These are phyloP conservation scores for Lepidurus couesii DNA, from an alignment of 1,140 invertebrate genomes.

Conservation along the genomic window DNA sequence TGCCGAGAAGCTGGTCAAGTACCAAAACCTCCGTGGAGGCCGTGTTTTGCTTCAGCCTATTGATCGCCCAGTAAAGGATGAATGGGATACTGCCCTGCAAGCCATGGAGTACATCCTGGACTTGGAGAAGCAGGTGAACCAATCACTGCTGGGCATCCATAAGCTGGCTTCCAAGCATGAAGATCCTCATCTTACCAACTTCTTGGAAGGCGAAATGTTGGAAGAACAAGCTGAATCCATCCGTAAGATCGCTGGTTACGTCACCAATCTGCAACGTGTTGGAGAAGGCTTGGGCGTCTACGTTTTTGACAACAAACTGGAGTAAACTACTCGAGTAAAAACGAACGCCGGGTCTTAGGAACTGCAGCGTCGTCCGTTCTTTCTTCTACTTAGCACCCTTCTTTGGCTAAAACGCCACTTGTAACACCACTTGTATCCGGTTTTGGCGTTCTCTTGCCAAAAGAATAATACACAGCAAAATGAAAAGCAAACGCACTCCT, in stretches of 20 bases:
- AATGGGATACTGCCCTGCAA: constrained; percentile 53
- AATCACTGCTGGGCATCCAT: constrained; percentile 51
- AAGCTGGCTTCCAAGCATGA: constrained; percentile 42
- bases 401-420: background rate
- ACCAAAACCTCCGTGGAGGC: constrained; percentile 56
- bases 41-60: constrained; percentile 49
- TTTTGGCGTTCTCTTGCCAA: no score
- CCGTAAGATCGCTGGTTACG: constrained; percentile 53
- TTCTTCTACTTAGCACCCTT: background rate
- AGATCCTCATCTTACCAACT: constrained; percentile 51
- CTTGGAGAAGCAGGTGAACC: constrained; percentile 58
- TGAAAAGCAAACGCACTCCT: no score
- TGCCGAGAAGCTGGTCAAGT: constrained; percentile 59
- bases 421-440: no score
- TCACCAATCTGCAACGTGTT: constrained; percentile 56
- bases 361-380: background rate
- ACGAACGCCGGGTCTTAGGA: background rate
- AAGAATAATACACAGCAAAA: no score
- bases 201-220: constrained; percentile 54
- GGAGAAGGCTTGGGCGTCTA: constrained; percentile 58
- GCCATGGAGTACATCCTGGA: constrained; percentile 54
- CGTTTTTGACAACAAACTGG: constrained; percentile 54
- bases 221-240: constrained; percentile 58
- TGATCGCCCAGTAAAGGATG: constrained; percentile 51
- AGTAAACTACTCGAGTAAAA: background rate